Conservation (phyloP, 2,888 invertebrate species). For the Biston betularia region DNA sequence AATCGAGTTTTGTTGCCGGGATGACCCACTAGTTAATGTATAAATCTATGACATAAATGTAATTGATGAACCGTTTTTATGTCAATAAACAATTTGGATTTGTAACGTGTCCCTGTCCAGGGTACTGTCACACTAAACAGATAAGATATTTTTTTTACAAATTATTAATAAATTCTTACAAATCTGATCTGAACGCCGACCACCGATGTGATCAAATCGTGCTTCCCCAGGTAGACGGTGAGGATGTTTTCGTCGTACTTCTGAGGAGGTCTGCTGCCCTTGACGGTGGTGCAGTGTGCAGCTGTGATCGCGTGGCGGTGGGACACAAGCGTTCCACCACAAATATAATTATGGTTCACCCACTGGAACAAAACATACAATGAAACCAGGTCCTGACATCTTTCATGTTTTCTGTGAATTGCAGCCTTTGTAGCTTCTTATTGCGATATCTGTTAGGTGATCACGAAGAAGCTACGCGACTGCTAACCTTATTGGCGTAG, state of each 20-base stretch:
- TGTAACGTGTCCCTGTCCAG: no score
- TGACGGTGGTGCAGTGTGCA: conserved; percentile 87
- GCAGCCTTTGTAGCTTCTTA: no score
- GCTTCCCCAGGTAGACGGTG: conserved; percentile 80
- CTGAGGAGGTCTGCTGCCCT: conserved; percentile 62
- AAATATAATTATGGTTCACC: conserved; percentile 86
- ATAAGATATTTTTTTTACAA: neutral
- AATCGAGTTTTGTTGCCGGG: no score
- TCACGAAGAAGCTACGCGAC: no score
- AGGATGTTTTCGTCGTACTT: conserved; percentile 74
- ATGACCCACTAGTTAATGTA: no score
- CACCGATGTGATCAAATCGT: conserved; percentile 78
- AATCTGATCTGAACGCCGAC: conserved; percentile 78
- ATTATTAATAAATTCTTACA: conserved; percentile 57
- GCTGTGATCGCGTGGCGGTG: conserved; percentile 86
- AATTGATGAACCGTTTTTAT: no score
- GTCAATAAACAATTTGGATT: no score
- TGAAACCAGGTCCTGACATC: neutral
- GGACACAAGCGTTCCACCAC: conserved; percentile 88
- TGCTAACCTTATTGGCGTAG: no score
- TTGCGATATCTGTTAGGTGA: no score
- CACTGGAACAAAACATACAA: conserved; percentile 59
- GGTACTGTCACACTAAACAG: no score
- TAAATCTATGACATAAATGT: no score
- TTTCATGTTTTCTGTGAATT: no score